phyloP scores from a whole-genome alignment of 2,797 vertebrate species.

The Dryobates pubescens region DNA sequence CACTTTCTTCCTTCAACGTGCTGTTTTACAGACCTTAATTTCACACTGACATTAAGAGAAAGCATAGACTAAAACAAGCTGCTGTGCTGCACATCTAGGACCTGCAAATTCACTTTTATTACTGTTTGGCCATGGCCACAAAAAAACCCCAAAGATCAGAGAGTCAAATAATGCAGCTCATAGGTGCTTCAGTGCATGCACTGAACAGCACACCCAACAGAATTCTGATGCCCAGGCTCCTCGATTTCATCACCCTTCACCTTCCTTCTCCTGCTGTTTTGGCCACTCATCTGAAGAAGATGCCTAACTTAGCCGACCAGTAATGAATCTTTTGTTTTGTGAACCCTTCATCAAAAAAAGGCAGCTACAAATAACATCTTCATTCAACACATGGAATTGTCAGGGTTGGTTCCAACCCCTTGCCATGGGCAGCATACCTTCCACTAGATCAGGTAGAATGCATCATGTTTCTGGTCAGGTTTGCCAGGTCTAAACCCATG shows the following conservation, averaged over 20 bases:
- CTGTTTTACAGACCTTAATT: not conserved
- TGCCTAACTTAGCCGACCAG: not conserved
- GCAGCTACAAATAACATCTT: not conserved
- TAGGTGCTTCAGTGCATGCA: accelerated
- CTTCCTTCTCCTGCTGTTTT: not conserved
- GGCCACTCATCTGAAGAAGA: not conserved
- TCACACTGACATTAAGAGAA: not conserved
- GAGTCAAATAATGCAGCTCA: accelerated
- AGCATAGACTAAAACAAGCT: accelerated
- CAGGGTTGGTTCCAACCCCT: too few species aligned
- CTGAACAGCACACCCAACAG: not conserved
- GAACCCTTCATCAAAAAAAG: not conserved
- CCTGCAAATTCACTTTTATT: not conserved
- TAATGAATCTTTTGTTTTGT: not conserved
- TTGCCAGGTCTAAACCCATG: not conserved
- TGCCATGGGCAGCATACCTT: too few species aligned
- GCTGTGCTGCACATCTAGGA: not conserved
- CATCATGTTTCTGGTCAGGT: not conserved
- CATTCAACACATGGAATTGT: not conserved
- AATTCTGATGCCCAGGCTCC: accelerated
- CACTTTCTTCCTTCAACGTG: not conserved
- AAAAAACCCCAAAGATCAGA: not conserved
- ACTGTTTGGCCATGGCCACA: accelerated
- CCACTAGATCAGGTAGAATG: too few species aligned
- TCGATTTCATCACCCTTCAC: too few species aligned